phyloP scores from a whole-genome alignment of 2,797 vertebrate genomes.

The Macropodus opercularis region DNA sequence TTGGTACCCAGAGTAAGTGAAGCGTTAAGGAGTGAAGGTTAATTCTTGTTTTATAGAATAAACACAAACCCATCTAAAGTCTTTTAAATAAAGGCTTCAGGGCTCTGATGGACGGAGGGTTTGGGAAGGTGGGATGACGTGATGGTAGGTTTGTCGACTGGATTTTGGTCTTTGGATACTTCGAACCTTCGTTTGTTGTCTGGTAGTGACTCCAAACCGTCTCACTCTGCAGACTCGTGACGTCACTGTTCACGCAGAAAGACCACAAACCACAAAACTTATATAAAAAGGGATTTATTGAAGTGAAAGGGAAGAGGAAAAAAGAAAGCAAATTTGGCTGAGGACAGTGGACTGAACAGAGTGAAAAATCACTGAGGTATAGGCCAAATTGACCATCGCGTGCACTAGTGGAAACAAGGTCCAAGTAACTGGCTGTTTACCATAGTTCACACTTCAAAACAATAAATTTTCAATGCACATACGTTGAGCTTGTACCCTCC shows the following conservation, averaged over 20 bases:
- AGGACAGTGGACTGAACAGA: conserved; percentile 79
- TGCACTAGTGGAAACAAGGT: conserved; percentile 79
- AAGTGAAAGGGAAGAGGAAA: conserved; percentile 89
- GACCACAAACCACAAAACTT: conserved; percentile 79
- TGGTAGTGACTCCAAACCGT: too few relatives aligned
- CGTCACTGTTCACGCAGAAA: conserved; percentile 33
- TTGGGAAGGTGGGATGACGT: too few relatives aligned
- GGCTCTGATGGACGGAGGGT: too few relatives aligned
- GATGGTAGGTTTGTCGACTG: too few relatives aligned
- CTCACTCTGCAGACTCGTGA: conserved; percentile 5
- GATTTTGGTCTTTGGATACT: too few relatives aligned
- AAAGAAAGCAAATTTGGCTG: conserved; percentile 86
- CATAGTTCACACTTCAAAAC: conserved; percentile 68
- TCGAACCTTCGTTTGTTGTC: too few relatives aligned
- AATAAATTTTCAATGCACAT: conserved; percentile 65
- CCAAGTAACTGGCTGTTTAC: conserved; percentile 77
- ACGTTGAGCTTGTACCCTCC: conserved; percentile 54
- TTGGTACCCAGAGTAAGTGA: neutral
- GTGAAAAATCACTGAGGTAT: conserved; percentile 81
- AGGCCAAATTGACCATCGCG: conserved; percentile 82
- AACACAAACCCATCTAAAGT: neutral
- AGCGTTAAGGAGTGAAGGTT: conserved; percentile 32
- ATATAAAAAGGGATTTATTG: conserved; percentile 95
- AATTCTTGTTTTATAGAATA: conserved; percentile 4
- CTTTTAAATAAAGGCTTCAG: conserved; percentile 3